These are phyloP conservation scores for Acronicta psi DNA, from an alignment of 2,888 invertebrate genomes.

Conservation along the genomic window DNA sequence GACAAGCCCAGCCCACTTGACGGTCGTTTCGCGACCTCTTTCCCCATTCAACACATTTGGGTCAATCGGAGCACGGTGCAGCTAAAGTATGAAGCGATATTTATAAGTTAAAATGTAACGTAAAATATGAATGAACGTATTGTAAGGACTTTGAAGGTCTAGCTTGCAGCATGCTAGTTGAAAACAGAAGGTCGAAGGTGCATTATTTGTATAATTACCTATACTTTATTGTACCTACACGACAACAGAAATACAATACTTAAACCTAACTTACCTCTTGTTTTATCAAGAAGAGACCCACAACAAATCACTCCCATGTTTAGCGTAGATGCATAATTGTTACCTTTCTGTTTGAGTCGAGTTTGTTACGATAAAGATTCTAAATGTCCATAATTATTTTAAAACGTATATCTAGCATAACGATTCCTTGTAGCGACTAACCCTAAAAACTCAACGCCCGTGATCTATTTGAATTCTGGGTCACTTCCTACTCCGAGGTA, in stretches of 20 bases:
- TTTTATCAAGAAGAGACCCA: no score
- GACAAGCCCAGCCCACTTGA: slow-evolving; percentile 57
- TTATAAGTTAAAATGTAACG: slow-evolving; percentile 25
- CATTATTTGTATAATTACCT: no score
- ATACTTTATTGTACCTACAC: no score
- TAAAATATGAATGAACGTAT: slow-evolving; percentile 43
- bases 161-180: slow-evolving; percentile 5
- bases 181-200: neutral
- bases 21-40: slow-evolving; percentile 60
- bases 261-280: no score
- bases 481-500: slow-evolving; percentile 68
- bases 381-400: neutral
- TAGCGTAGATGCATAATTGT: no score
- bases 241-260: no score
- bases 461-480: slow-evolving; percentile 67
- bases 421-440: slow-evolving; percentile 9
- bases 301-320: no score
- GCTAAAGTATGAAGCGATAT: slow-evolving; percentile 48
- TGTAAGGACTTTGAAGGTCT: slow-evolving; percentile 12
- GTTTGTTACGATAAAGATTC: no score
- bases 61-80: slow-evolving; percentile 68
- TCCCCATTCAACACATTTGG: slow-evolving; percentile 71
- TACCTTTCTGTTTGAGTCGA: no score
- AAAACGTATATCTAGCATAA: neutral
- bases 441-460: slow-evolving; percentile 29